These are phyloP conservation scores for Rambutsinella grinnellia DNA, from an alignment of 2,888 invertebrate species.

Conservation along the genomic window DNA sequence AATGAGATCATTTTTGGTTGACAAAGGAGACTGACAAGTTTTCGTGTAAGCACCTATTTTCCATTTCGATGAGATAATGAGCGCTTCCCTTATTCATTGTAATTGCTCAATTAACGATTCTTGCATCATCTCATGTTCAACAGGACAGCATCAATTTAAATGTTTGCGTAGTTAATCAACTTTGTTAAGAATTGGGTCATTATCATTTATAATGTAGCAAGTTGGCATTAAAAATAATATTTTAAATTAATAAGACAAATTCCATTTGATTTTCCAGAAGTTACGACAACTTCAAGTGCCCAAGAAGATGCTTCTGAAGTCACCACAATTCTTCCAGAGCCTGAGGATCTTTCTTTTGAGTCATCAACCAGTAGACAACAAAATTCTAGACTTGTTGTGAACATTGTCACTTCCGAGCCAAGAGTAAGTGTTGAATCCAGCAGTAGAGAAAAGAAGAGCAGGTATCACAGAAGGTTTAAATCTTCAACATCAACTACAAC, in stretches of 20 bases:
- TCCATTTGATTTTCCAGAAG: conserved; percentile 32
- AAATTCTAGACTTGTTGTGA: conserved; percentile 54
- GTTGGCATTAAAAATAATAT: too few species aligned
- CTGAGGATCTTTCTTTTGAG: conserved; percentile 49
- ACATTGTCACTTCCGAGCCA: conserved; percentile 62
- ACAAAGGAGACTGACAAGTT: neutral
- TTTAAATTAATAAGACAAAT: too few species aligned
- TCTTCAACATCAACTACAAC: conserved; percentile 9
- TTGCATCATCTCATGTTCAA: too few species aligned
- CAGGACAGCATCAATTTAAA: too few species aligned
- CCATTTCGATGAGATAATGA: too few species aligned
- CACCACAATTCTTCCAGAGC: conserved; percentile 49
- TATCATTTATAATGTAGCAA: too few species aligned
- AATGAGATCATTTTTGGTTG: conserved; percentile 28
- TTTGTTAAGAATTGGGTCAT: too few species aligned
- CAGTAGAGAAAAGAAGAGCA: conserved; percentile 28
- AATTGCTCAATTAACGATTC: too few species aligned
- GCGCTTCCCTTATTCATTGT: too few species aligned
- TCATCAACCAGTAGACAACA: conserved; percentile 38
- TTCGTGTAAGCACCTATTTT: too few species aligned
- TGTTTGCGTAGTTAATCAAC: too few species aligned
- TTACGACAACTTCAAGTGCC: conserved; percentile 43
- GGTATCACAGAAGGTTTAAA: neutral
- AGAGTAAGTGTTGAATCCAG: conserved; percentile 49
- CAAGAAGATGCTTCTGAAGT: conserved; percentile 57